Percentiles rank a stretch among this genome's conserved stretches.
Conservation (phyloP, 2,888 invertebrate genomes). For the Halictus quadricinctus region DNA sequence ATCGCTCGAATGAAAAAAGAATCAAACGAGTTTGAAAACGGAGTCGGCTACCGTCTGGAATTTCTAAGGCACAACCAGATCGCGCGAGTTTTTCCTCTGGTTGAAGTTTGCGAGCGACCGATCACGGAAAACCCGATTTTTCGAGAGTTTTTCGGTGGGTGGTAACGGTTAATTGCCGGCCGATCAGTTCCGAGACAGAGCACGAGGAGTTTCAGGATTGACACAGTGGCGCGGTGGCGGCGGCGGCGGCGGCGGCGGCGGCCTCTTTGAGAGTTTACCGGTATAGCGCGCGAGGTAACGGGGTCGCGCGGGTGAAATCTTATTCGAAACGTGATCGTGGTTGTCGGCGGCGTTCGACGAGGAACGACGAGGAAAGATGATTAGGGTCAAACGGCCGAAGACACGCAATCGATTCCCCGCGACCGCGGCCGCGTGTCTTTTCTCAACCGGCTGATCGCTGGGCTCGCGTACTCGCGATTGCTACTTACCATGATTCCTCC, state of each 20-base stretch:
- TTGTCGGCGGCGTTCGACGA: not conserved
- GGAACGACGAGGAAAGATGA: not conserved
- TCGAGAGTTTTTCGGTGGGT: not conserved
- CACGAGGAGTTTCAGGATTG: not conserved
- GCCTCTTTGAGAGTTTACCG: not conserved
- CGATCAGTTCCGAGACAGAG: not conserved
- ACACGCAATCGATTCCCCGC: not conserved
- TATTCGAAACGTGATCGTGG: not conserved
- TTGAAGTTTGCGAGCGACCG: not conserved
- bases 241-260: not conserved
- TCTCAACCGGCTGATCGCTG: not conserved
- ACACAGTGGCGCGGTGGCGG: not conserved
- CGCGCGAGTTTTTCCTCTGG: not conserved
- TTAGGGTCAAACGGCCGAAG: not conserved
- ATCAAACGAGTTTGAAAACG: conserved; percentile 51
- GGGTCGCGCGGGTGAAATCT: conserved; percentile 12
- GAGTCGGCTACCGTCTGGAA: conserved; percentile 13
- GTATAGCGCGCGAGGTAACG: not conserved
- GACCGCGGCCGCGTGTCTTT: not conserved
- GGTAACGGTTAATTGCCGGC: not conserved
- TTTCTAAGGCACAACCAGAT: not conserved
- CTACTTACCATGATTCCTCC: conserved; percentile 63
- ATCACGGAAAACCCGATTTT: not conserved
- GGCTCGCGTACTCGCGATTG: not conserved
- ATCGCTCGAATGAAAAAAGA: conserved; percentile 48